Percentiles rank a stretch among this genome's conserved stretches.
Conservation (phyloP, 1,140 invertebrate genomes). For the Dinothrombium tinctorium region DNA sequence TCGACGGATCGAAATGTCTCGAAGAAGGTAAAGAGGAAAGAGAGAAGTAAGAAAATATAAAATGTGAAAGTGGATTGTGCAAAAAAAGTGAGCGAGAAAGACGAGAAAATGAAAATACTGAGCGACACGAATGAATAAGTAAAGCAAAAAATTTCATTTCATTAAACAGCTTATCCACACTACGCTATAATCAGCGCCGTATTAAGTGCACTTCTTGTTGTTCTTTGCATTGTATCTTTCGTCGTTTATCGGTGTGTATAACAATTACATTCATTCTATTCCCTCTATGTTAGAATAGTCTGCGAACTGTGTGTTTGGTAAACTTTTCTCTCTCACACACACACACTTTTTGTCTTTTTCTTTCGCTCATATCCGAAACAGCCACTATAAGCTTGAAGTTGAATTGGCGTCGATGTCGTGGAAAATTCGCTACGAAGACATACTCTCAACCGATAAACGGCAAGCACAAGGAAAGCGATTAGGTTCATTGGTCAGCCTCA, state of each 20-base stretch:
- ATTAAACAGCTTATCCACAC: background rate
- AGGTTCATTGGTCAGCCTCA: conserved; percentile 12
- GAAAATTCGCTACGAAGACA: conserved; percentile 64
- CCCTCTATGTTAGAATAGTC: background rate
- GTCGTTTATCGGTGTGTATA: background rate
- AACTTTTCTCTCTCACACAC: background rate
- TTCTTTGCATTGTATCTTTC: conserved; percentile 1
- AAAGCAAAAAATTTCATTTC: too few relatives aligned
- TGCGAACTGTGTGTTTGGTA: background rate
- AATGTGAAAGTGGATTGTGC: too few relatives aligned
- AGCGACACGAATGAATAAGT: too few relatives aligned
- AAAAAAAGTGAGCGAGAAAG: too few relatives aligned
- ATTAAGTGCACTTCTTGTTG: background rate
- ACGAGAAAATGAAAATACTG: too few relatives aligned
- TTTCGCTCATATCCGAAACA: conserved; percentile 19
- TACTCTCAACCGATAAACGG: conserved; percentile 19
- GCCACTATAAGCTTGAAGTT: conserved; percentile 70
- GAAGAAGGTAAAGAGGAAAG: conserved; percentile 22
- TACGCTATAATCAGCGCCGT: background rate
- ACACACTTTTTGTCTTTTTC: background rate
- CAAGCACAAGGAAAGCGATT: conserved; percentile 2
- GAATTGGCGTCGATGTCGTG: conserved; percentile 88
- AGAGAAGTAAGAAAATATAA: background rate
- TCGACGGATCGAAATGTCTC: conserved; percentile 61
- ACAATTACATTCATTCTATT: background rate